Percentiles rank a stretch among this genome's conserved stretches.
These are phyloP conservation scores for Achatina immaculata DNA, from an alignment of 1,140 invertebrate species.

Conservation along the genomic window DNA sequence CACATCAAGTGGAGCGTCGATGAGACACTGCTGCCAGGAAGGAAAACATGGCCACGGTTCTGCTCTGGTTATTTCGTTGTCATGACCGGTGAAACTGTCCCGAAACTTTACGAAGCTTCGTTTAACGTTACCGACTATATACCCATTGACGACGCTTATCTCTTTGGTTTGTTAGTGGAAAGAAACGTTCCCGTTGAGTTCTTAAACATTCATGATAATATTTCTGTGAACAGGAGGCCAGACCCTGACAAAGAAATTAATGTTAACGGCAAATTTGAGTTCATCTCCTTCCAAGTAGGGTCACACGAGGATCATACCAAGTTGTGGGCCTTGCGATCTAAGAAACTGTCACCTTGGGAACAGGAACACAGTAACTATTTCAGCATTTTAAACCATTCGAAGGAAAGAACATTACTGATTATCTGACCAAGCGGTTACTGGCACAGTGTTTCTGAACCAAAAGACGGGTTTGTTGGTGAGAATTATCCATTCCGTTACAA, in stretches of 20 bases:
- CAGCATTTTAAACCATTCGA: not conserved
- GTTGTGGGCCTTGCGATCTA: not conserved
- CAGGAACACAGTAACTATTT: constrained; percentile 14
- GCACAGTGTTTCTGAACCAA: too few relatives aligned
- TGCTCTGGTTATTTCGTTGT: constrained; percentile 71
- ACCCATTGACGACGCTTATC: constrained; percentile 70
- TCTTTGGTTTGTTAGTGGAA: constrained; percentile 64
- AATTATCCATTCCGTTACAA: too few relatives aligned
- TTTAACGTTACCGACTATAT: constrained; percentile 52
- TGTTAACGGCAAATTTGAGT: constrained; percentile 25
- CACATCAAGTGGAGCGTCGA: constrained; percentile 70
- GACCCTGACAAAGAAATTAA: constrained; percentile 25
- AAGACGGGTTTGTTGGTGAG: too few relatives aligned
- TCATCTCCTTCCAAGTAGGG: not conserved
- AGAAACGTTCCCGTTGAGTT: not conserved
- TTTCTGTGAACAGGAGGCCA: constrained; percentile 18
- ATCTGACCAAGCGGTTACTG: too few relatives aligned
- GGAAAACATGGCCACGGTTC: constrained; percentile 59
- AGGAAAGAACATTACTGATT: not conserved
- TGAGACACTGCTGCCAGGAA: constrained; percentile 57
- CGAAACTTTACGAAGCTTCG: constrained; percentile 60
- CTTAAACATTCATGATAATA: constrained; percentile 14
- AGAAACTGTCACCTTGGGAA: constrained; percentile 19
- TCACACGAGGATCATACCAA: not conserved
- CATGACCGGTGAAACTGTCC: constrained; percentile 66